Percentiles rank a stretch among this genome's conserved stretches.
Conservation (phyloP, 1,140 invertebrate genomes). For the Drosophila carrolli region DNA sequence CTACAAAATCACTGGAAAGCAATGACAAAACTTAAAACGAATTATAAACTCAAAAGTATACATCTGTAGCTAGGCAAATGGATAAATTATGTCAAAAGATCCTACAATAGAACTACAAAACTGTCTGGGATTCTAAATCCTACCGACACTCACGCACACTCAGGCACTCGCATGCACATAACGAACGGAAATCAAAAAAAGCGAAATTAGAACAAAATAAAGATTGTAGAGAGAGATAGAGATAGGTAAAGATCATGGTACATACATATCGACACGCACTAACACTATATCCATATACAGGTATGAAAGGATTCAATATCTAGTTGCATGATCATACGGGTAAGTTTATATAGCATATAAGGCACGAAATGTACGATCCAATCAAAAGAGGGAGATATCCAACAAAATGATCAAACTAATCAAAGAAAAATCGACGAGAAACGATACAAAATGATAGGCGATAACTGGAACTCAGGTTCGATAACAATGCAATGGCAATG, state of each 20-base stretch:
- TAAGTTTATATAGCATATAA: constrained; percentile 43
- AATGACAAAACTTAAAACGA: constrained; percentile 26
- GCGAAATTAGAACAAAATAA: constrained; percentile 1
- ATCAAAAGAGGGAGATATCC: constrained; percentile 40
- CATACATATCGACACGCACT: constrained; percentile 56
- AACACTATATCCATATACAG: constrained; percentile 57
- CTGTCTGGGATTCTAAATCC: constrained; percentile 15
- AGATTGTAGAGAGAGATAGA: constrained; percentile 20
- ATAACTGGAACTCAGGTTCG: constrained; percentile 38
- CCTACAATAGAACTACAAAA: constrained; percentile 34
- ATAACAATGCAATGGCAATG: constrained; percentile 55
- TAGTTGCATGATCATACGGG: constrained; percentile 54
- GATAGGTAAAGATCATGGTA: constrained; percentile 16
- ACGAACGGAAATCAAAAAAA: constrained; percentile 1
- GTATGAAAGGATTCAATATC: constrained; percentile 45
- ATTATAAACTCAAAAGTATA: constrained; percentile 18
- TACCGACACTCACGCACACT: constrained; percentile 21
- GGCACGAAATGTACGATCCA: constrained; percentile 56
- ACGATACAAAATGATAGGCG: constrained; percentile 40
- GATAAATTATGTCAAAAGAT: constrained; percentile 58
- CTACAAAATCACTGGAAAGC: constrained; percentile 10
- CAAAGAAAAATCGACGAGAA: constrained; percentile 44
- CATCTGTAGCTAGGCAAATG: constrained; percentile 32
- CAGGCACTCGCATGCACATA: constrained; percentile 30
- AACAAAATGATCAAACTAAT: constrained; percentile 54